Conservation (phyloP, 2,113 vertebrate species). For the Hyaena hyaena region DNA sequence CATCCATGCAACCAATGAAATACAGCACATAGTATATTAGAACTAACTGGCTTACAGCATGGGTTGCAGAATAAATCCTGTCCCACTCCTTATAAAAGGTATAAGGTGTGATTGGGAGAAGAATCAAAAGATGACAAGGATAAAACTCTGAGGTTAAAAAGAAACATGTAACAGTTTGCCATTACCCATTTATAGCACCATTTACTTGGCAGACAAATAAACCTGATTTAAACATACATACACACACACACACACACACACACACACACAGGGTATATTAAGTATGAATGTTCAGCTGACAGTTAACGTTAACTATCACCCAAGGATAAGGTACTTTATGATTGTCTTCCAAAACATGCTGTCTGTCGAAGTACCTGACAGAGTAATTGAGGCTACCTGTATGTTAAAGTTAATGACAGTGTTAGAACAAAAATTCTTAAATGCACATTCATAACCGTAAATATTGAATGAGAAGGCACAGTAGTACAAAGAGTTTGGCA, state of each 20-base stretch:
- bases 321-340: background rate
- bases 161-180: background rate
- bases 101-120: background rate
- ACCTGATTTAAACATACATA: slow-evolving; percentile 38
- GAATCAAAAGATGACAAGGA: background rate
- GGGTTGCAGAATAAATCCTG: background rate
- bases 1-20: slow-evolving; percentile 51
- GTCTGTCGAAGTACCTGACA: slow-evolving; percentile 49
- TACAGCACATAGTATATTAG: background rate
- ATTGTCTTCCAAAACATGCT: slow-evolving; percentile 52
- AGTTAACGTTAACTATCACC: slow-evolving; percentile 34
- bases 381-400: slow-evolving; percentile 40
- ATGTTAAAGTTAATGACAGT: slow-evolving; percentile 69
- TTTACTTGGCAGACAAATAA: slow-evolving; percentile 7
- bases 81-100: background rate
- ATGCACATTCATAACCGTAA: slow-evolving; percentile 57
- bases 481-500: slow-evolving; percentile 41
- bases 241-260: background rate
- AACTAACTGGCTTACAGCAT: slow-evolving; percentile 18
- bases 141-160: slow-evolving; percentile 32
- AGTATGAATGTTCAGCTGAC: background rate
- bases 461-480: slow-evolving; percentile 54
- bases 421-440: slow-evolving; percentile 67
- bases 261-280: background rate
- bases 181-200: background rate